Evolutionary conservation across 2,888 invertebrate genomes (phyloP), one percentile per base, ranked within the genome.

Genomic region (Sinohyriopsis cumingii): DNA sequence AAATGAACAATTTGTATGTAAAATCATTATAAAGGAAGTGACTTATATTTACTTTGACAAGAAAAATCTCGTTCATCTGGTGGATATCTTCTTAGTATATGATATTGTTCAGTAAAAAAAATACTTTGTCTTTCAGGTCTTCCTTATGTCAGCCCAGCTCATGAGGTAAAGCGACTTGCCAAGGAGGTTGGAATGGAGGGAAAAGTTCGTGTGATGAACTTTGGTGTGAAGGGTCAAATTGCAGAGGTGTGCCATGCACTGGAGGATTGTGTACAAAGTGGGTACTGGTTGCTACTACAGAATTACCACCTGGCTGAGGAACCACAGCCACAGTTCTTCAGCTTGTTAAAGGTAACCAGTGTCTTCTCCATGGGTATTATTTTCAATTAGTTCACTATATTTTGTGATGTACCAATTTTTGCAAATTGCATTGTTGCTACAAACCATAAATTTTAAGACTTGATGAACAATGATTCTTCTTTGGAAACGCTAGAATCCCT

Each of bases 281-380:
- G 88, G 22, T 82, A 87, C 77, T 89, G 89, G 89, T 82, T 89
- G 22, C 79, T 89, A 12, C 68, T 89, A 57, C 87, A 89, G 78
- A 89, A 89, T 74, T 87, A 87, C 65, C 88, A 89, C 72, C 80
- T 89, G 63, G 80, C 86, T 22, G 81, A 83, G 66, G 75, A 79
- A 64, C 82, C 83, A 63, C 80, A 83, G 33, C 72, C 59, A 33
- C 77, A 80, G 20, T 82, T 86, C 71, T 84, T 85, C 68, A 69
- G 77, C 56, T 71, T 86, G 53, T 69, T 89, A 3, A 86, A 86
- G 86, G 89, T 88, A 71, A 45, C 15, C 45, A 45, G 45, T 45
- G 45, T 45, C 3, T 45, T 57, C 63, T 33, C 20, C 15, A 45
- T 25, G 22, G 15, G 15, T 45, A 45, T 15, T 19, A 22, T 59